phyloP scores from a whole-genome alignment of 2,113 vertebrate genomes.

The Glaucidium brasilianum region DNA sequence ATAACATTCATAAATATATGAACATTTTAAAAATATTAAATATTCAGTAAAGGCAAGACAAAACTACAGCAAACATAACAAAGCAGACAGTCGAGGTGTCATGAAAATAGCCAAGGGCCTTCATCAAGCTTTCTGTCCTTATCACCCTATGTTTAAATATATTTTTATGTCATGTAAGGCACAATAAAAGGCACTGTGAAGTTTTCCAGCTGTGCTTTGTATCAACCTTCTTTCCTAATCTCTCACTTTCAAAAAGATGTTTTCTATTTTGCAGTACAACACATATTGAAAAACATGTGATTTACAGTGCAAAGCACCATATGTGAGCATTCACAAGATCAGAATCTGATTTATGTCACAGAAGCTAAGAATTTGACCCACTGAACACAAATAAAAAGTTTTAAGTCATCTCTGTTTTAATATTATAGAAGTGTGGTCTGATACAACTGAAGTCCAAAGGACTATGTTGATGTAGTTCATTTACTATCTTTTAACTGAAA shows the following conservation, averaged over 20 bases:
- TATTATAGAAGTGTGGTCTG: not conserved
- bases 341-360: not conserved
- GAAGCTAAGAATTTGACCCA: not conserved
- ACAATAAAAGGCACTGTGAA: not conserved
- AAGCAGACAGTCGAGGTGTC: not conserved
- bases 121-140: not conserved
- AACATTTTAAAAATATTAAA: not conserved
- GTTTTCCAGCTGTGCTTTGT: not conserved
- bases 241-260: not conserved
- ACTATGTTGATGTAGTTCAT: not conserved
- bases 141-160: not conserved
- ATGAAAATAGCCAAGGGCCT: not conserved
- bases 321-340: not conserved
- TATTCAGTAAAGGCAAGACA: not conserved
- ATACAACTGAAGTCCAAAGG: not conserved
- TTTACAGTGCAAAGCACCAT: not conserved
- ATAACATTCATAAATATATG: not conserved
- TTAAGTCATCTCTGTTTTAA: not conserved
- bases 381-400: not conserved
- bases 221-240: not conserved
- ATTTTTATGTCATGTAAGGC: not conserved
- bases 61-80: not conserved
- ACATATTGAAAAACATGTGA: not conserved
- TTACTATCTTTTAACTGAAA: not conserved
- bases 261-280: not conserved